Percentiles rank a stretch among this genome's conserved stretches.
phyloP scores from a whole-genome alignment of 2,113 vertebrate species.

The Benitochromis conjunctus region DNA sequence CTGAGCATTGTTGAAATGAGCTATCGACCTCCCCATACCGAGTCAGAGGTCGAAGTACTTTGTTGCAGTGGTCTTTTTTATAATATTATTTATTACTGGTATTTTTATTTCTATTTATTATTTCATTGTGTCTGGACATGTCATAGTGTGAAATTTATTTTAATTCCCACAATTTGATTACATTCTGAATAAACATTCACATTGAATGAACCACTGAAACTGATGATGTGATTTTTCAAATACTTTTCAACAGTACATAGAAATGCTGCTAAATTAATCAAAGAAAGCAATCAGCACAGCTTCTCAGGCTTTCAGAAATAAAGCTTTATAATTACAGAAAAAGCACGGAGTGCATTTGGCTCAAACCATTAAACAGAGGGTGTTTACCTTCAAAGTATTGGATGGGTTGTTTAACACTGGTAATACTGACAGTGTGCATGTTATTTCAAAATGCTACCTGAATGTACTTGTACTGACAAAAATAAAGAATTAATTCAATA shows the following conservation, averaged over 20 bases:
- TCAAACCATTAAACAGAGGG: not conserved
- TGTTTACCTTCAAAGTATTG: not conserved
- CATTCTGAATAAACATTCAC: not conserved
- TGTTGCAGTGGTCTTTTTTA: not conserved
- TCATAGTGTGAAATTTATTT: not conserved
- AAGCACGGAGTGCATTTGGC: not conserved
- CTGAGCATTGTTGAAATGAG: constrained; percentile 34
- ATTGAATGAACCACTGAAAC: not conserved
- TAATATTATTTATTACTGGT: not conserved
- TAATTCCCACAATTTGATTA: not conserved
- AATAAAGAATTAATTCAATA: not conserved
- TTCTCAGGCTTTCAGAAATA: not conserved
- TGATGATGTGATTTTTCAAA: not conserved
- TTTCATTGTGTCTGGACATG: not conserved
- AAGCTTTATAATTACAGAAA: not conserved
- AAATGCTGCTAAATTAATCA: not conserved
- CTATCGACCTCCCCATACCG: constrained; percentile 1
- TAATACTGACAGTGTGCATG: not conserved
- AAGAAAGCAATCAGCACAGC: not conserved
- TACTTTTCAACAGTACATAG: not conserved
- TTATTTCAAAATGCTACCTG: not conserved
- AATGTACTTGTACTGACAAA: not conserved
- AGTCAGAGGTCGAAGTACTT: not conserved
- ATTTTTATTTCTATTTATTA: not conserved
- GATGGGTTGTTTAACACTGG: not conserved